Base-by-base conservation (phyloP, 2,888 invertebrate genomes). In the Idaea straminata region DNA sequence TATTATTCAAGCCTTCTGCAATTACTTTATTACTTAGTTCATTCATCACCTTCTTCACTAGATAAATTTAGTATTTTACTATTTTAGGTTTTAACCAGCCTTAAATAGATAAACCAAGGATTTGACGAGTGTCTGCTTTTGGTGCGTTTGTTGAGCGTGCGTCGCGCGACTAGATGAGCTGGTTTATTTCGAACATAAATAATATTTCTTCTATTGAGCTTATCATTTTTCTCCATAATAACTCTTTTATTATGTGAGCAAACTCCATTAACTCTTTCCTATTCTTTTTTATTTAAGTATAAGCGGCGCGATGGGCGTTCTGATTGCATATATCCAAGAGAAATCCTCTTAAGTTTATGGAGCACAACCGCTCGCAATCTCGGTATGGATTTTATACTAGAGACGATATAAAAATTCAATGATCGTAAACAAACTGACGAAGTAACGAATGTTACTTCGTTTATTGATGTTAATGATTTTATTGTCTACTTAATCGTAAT, bases 201-300 rank as follows among this genome's bases (percentile, higher is more conserved):
- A 25, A 2, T 25, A 2, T 25, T 2, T 25, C 25, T 25, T 25
- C 25, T 25, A 25, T 25, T 25, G 25, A 25, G 25, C 25, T 25
- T 3, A 25, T 25, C 25, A 25, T 25, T 25, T 2, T 25, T 25
- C 1, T 25, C 25, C 47, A 47, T 47, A 47, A 47, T 25, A 47
- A 10, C 47, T 47, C 57, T 61, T n/a, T 62, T 67, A 66, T 68
- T 72, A 61, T 71, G 65, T 59, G 67, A 66, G 61, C 63, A 63
- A 71, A 71, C 66, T 69, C 64, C 64, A 69, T 74, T 72, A 58
- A 58, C 58, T 58, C 66, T 62, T 63, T 64, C 66, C 66, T 68
- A 68, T 67, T 72, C 58, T 62, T 66, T 64, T 71, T 65, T 70
- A 72, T 68, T 68, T 65, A 68, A 69, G 65, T 68, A 69, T 69